phyloP scores from a whole-genome alignment of 2,888 invertebrate species.

The Agapetus fuscipes region DNA sequence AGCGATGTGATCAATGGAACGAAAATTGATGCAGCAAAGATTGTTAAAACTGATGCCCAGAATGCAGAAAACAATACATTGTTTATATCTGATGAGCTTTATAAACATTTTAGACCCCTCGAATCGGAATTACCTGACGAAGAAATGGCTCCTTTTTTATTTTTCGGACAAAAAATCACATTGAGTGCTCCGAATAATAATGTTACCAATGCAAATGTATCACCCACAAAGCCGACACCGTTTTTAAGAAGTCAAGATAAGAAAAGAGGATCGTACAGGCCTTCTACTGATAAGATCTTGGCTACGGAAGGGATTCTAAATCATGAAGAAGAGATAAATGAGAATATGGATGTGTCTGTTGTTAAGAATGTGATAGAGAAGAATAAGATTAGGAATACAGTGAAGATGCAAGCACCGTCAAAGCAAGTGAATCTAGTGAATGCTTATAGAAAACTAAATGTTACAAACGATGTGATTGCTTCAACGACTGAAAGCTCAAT shows the following conservation, averaged over 20 bases:
- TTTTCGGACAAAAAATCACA: constrained; percentile 56
- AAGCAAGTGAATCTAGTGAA: constrained; percentile 39
- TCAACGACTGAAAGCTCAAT: constrained; percentile 1
- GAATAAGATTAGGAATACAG: constrained; percentile 43
- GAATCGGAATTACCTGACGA: constrained; percentile 53
- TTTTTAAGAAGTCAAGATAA: constrained; percentile 37
- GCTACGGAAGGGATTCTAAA: constrained; percentile 38
- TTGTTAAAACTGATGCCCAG: constrained; percentile 33
- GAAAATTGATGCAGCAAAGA: constrained; percentile 24
- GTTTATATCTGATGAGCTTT: constrained; percentile 51
- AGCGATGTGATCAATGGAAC: background rate
- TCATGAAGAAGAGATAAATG: constrained; percentile 46
- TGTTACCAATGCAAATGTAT: constrained; percentile 39
- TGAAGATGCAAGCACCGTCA: constrained; percentile 43
- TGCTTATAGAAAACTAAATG: constrained; percentile 34
- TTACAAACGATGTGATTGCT: background rate
- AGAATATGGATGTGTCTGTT: constrained; percentile 53
- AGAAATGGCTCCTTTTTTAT: constrained; percentile 60
- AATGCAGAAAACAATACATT: constrained; percentile 43
- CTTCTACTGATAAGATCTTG: constrained; percentile 41
- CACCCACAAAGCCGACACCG: constrained; percentile 43
- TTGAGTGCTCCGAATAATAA: constrained; percentile 33
- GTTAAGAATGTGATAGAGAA: constrained; percentile 44
- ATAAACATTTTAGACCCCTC: constrained; percentile 54
- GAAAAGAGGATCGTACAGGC: constrained; percentile 38